Evolutionary conservation across 2,113 vertebrate species (phyloP), one percentile per base, ranked within the genome.

Genomic region (Aegotheles bennettii): DNA sequence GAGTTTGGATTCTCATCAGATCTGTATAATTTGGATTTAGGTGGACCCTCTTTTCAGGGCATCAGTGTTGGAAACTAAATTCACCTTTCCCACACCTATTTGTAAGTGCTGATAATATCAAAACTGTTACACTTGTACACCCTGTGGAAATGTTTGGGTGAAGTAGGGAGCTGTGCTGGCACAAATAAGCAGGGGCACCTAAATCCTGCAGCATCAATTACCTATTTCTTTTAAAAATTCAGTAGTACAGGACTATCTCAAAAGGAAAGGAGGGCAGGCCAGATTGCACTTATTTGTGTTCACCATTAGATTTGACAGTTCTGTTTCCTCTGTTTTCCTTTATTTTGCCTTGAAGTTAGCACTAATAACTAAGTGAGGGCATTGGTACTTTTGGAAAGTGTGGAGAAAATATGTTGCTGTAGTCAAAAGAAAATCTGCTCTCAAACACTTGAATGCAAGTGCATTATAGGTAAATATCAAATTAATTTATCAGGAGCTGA

Each of bases 71-170:
- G 20, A 25, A 65, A 33, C 7, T 5, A 70, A 61, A 84, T 38
- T 21, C 23, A 11, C 7, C 12, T 70, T 75, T 76, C 25, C 45
- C 12, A 13, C 23, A 26, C 5, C 3, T 71, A 3, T 47, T 31
- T 71, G 33, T 84, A 73, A 59, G 43, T 78, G 25, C 42, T 54
- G 25, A 31, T 11, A 42, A 4, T 16, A 28, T 60, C 57, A 87
- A 43, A 82, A 26, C 26, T 18, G 17, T 61, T 36, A 29, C 1
- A 1, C 2, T 0, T 16, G n/a, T 7, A 16, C 14, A 57, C 28
- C 14, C 60, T 26, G 1, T 3, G n/a, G 51, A 84, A 67, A 21
- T 9, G 2, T 8, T n/a, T 70, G 26, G 35, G 17, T 50, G 45
- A 47, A 14, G 9, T 33, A 14, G 16, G 25, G 29, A 56, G 5